These are phyloP conservation scores for Apamea anceps DNA, from an alignment of 2,888 invertebrate genomes.

Conservation along the genomic window DNA sequence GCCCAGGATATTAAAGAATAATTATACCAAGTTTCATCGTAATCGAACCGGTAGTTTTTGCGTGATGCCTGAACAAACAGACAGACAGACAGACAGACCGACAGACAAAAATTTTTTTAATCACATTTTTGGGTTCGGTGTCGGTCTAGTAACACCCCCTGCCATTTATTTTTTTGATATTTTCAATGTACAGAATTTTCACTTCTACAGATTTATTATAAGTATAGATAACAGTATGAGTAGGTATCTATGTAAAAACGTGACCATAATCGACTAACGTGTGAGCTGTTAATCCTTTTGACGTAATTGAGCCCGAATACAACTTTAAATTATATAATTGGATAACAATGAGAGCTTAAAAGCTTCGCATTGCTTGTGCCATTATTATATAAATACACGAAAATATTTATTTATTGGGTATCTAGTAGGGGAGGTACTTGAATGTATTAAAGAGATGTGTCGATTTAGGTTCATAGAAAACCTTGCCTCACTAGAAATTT, in stretches of 20 bases:
- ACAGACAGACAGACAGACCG: constrained; percentile 1
- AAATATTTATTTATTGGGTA: constrained; percentile 1
- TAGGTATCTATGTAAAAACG: too few species aligned
- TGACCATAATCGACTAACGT: neutral
- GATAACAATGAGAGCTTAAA: constrained; percentile 4
- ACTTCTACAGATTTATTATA: too few species aligned
- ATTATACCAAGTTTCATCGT: too few species aligned
- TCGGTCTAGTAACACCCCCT: too few species aligned
- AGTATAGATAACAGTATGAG: too few species aligned
- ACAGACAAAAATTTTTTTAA: too few species aligned
- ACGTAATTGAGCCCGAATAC: neutral
- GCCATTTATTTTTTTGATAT: too few species aligned
- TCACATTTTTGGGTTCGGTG: too few species aligned
- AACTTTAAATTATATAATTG: constrained; percentile 14
- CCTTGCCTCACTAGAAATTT: neutral
- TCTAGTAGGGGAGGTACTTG: neutral
- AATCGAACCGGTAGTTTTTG: too few species aligned
- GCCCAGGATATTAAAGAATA: too few species aligned
- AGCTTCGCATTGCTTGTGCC: constrained; percentile 14
- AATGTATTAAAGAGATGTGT: neutral
- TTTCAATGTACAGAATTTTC: too few species aligned
- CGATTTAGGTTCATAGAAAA: neutral
- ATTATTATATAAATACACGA: neutral
- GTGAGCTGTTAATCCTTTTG: neutral
- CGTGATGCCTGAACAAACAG: too few species aligned